Percentiles rank a stretch among this genome's conserved stretches.
These are phyloP conservation scores for Karalla daura DNA, from an alignment of 2,797 vertebrate genomes.

Conservation along the genomic window DNA sequence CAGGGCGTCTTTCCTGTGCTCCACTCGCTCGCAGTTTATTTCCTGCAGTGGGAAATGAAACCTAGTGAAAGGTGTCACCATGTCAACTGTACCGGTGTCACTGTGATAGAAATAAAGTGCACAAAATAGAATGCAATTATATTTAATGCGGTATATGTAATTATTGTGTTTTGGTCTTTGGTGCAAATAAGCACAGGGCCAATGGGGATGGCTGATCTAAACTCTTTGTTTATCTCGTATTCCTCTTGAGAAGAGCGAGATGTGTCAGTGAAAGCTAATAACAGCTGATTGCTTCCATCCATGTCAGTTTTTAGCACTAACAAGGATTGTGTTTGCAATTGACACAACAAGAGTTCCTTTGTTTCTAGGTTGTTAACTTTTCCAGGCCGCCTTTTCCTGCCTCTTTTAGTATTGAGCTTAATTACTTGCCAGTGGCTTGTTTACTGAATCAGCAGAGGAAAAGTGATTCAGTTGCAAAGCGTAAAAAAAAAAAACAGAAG, in stretches of 20 bases:
- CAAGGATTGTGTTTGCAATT: constrained; percentile 64
- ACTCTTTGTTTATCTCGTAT: constrained; percentile 45
- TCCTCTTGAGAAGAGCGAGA: constrained; percentile 61
- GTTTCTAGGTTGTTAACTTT: constrained; percentile 79
- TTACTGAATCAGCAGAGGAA: constrained; percentile 67
- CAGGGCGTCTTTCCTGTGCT: too few species aligned
- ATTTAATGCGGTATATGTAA: too few species aligned
- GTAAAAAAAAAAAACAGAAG: constrained; percentile 22
- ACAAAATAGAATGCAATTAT: too few species aligned
- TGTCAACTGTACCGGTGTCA: too few species aligned
- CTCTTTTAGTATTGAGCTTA: constrained; percentile 52
- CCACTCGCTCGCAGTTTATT: too few species aligned
- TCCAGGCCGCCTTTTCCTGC: constrained; percentile 49
- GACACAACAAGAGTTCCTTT: constrained; percentile 76
- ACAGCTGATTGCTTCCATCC: constrained; percentile 77
- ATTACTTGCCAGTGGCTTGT: constrained; percentile 73
- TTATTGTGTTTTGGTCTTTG: too few species aligned
- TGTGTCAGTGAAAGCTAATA: constrained; percentile 69
- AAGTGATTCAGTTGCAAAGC: constrained; percentile 56
- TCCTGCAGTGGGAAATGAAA: too few species aligned
- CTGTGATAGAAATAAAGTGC: too few species aligned
- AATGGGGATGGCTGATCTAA: too few species aligned
- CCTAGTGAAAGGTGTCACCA: too few species aligned
- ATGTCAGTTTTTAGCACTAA: constrained; percentile 52
- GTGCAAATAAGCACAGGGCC: too few species aligned